Base-by-base conservation (phyloP, 2,113 vertebrate genomes). In the Smithornis capensis region DNA sequence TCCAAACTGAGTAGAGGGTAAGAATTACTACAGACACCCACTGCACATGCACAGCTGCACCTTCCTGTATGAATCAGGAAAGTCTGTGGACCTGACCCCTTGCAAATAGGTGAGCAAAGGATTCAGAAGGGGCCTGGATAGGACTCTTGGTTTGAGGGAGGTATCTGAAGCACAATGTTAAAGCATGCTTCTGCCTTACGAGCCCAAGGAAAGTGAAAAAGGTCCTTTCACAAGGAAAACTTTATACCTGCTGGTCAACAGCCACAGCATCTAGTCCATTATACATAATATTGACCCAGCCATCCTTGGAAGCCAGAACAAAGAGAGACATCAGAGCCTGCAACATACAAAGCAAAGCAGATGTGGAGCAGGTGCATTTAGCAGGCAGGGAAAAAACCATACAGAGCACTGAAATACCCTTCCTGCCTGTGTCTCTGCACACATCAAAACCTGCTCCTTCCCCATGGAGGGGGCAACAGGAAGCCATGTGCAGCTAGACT, bases 211-310 rank as follows among this genome's bases (percentile, higher is more conserved):
- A 84, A 67, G 18, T 74, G 19, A 50, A 63, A 70, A 82, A 88
- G 10, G 10, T 59, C 45, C 10, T 81, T 93, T 70, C 65, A 50
- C 15, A 68, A 45, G 25, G 27, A 76, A 87, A 15, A 57, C 23
- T 73, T 59, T 25, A 0, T 98, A 99, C 99, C 99, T 99, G 99
- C 94, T 99, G 99, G 96, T 99, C 99, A 87, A 99, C 99, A 70
- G 96, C 99, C 7, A 99, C 99, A 24, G 99, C 99, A 37, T 99
- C 99, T 65, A 99, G 98, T 42, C 99, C 99, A 4, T 99, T 99
- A 95, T 99, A 99, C 99, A 99, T 99, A 92, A 99, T 99, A 97
- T 99, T 99, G 93, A 99, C 99, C 99, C 99, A 99, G 85, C 99
- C 99, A 6, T 99, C 99, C 96, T 99, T 99, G 53, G 99, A 99